Conservation (phyloP, 2,797 vertebrate species). For the Pseudochirops corinnae region DNA sequence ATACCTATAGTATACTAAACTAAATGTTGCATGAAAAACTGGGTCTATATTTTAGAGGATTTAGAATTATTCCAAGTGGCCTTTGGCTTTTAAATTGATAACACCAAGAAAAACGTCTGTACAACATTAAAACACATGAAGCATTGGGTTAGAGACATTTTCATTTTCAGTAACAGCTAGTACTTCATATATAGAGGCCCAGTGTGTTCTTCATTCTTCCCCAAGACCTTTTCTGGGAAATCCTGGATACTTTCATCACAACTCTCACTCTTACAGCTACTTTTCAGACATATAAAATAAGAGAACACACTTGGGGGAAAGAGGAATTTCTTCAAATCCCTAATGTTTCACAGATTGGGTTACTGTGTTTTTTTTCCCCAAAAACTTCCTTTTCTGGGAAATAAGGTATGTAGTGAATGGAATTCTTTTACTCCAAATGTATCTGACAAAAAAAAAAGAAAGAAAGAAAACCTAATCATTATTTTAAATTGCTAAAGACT, state of each 20-base stretch:
- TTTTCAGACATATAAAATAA: constrained; percentile 87
- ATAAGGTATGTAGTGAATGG: constrained; percentile 80
- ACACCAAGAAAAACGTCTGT: constrained; percentile 43
- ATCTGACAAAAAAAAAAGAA: constrained; percentile 79
- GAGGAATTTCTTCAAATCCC: constrained; percentile 85
- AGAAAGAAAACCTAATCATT: constrained; percentile 81
- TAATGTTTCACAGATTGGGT: constrained; percentile 85
- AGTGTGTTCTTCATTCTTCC: constrained; percentile 56
- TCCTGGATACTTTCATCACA: constrained; percentile 77
- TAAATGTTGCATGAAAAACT: not conserved
- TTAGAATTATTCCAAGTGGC: not conserved
- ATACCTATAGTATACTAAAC: not conserved
- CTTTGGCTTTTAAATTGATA: constrained; percentile 35
- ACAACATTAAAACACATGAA: constrained; percentile 50
- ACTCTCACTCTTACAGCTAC: constrained; percentile 71
- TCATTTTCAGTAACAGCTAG: constrained; percentile 24
- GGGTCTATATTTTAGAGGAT: not conserved
- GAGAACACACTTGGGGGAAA: constrained; percentile 86
- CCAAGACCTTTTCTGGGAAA: constrained; percentile 47
- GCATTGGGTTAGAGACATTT: constrained; percentile 47
- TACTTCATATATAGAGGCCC: constrained; percentile 23
- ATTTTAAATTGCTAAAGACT: constrained; percentile 75
- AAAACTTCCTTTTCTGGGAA: constrained; percentile 84
- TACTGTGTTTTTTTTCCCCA: constrained; percentile 80
- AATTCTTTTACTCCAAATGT: constrained; percentile 78